Conservation (phyloP, 2,888 invertebrate genomes). For the Caenorhabditis becei region DNA sequence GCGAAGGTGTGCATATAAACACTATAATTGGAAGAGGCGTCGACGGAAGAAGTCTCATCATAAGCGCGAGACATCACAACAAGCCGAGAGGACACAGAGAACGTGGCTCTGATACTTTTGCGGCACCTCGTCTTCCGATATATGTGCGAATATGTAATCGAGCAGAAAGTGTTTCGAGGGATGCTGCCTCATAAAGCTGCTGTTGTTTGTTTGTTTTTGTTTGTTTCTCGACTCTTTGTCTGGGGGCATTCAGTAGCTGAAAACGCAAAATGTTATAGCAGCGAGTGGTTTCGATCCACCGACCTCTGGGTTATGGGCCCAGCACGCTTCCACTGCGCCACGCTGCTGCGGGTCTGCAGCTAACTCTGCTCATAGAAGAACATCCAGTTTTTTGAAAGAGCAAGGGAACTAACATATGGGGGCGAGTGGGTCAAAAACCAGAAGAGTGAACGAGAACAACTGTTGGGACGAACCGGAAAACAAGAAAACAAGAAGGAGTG, state of each 20-base stretch:
- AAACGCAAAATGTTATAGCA: constrained; percentile 8
- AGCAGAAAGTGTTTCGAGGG: constrained; percentile 55
- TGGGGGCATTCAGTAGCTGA: neutral
- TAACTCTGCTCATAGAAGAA: constrained; percentile 84
- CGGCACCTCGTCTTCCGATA: constrained; percentile 53
- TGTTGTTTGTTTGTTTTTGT: constrained; percentile 24
- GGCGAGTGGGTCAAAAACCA: neutral
- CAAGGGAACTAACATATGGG: no score
- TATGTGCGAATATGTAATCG: constrained; percentile 62
- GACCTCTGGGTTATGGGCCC: constrained; percentile 93
- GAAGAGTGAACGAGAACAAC: neutral
- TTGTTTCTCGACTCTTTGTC: constrained; percentile 7
- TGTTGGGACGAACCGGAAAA: constrained; percentile 5
- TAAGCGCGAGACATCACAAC: constrained; percentile 25
- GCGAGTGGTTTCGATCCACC: constrained; percentile 84
- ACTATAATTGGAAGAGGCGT: constrained; percentile 54
- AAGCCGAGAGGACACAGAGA: constrained; percentile 10
- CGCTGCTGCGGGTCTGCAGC: constrained; percentile 89
- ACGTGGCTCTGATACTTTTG: constrained; percentile 57
- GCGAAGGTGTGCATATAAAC: constrained; percentile 12
- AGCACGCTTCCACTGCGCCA: constrained; percentile 91
- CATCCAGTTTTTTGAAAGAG: no score
- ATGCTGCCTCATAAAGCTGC: constrained; percentile 41
- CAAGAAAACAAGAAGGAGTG: constrained; percentile 13
- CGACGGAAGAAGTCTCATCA: constrained; percentile 48